Conservation (phyloP, 2,113 vertebrate genomes). For the Triplophysa siluroides region DNA sequence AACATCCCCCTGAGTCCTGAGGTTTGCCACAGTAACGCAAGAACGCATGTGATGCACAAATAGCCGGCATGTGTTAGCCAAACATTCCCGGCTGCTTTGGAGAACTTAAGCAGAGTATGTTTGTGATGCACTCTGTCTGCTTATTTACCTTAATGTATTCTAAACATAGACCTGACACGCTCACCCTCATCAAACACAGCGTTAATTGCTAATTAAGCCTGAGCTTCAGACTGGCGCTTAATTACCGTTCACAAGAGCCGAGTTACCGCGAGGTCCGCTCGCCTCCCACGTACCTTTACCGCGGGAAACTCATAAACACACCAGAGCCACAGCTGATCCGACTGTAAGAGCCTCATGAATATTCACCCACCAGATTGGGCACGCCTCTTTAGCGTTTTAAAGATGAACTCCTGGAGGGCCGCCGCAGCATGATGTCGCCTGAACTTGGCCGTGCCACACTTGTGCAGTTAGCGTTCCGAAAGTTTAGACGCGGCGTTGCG, state of each 20-base stretch:
- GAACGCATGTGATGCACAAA: not conserved
- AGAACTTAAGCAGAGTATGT: not conserved
- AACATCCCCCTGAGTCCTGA: too few species aligned
- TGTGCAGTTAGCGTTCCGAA: not conserved
- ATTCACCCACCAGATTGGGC: constrained; percentile 59
- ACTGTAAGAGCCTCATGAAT: constrained; percentile 66
- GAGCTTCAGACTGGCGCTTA: constrained; percentile 72
- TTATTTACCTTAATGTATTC: constrained; percentile 62
- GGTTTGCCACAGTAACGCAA: not conserved
- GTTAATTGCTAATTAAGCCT: constrained; percentile 76
- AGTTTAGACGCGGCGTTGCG: not conserved
- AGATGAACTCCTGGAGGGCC: constrained; percentile 41
- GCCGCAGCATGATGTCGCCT: not conserved
- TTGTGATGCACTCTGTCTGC: constrained; percentile 56
- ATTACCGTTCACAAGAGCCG: constrained; percentile 74
- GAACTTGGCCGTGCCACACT: not conserved
- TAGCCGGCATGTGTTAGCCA: not conserved
- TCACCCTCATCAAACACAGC: constrained; percentile 67
- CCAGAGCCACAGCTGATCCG: constrained; percentile 22
- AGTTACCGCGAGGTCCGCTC: constrained; percentile 62
- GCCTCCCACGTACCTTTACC: constrained; percentile 54
- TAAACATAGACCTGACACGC: constrained; percentile 71
- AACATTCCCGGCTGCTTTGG: not conserved
- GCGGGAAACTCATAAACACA: constrained; percentile 34
- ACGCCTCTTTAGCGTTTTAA: constrained; percentile 33